Base-by-base conservation (phyloP, 2,113 vertebrate species). In the Numenius arquata region DNA sequence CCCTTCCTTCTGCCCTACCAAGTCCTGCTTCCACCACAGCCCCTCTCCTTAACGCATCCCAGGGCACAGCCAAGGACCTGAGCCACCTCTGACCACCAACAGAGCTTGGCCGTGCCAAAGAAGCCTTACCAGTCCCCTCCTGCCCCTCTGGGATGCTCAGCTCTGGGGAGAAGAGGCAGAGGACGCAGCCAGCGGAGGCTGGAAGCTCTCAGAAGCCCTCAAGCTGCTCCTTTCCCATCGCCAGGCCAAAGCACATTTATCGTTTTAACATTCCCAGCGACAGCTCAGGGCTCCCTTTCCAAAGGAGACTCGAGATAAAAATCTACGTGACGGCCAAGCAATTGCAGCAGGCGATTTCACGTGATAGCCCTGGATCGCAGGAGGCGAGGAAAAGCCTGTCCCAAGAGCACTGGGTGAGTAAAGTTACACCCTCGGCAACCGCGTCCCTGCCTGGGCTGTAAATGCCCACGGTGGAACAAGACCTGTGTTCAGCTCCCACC, bases 261-360 rank as follows among this genome's bases (percentile, higher is more conserved):
- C 5, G 0, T 56, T 90, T 90, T 43, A 93, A 68, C 66, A 70
- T 85, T 92, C 70, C 70, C 66, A 72, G 75, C 7, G 1, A 70
- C 48, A 85, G 70, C 83, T 50, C 66, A 48, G 79, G 93, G 61
- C 59, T 94, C 79, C 63, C 66, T 77, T 66, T 81, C 79, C 74
- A 85, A 58, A 55, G 68, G 70, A 63, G 50, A 32, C n/a, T 76
- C 2, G 2, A 85, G 84, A 88, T 90, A 90, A 91, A 74, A 85
- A 73, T 88, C 95, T 48, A 50, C 50, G 83, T 70, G 90, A 77
- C 2, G 2, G 95, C 70, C 83, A 48, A 88, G 78, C 65, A 68
- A 88, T 77, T 45, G 84, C 90, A 68, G 75, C 73, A 81, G 82
- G 70, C 43, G 81, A 85, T 88, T 94, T 68, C 53, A 52, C 17